Base-by-base conservation (phyloP, 2,888 invertebrate species). In the Frankliniella fusca region DNA sequence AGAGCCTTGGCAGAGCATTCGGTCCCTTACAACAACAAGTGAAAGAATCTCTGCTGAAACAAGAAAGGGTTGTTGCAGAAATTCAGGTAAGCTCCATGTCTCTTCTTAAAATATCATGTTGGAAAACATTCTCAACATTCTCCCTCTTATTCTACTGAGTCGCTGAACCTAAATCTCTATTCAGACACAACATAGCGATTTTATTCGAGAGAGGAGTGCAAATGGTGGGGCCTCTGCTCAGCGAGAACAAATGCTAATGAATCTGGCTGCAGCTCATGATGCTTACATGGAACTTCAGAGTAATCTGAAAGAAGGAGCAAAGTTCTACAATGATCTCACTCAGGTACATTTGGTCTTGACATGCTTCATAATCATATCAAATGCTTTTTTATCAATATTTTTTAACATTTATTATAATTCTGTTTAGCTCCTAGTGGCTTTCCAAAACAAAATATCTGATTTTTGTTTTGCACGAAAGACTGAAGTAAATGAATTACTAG, bases 381-480 rank as follows among this genome's bases (percentile, higher is more conserved):
- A 38, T 82, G 49, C 38, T 27, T 82, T 82, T 28, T 81, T 80
- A 80, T 79, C 54, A 18, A 38, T 5, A 82, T 49, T 82, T 82
- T 12, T 50, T 82, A n/a, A 83, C 9, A 27, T 9, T 27, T 27
- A 8, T 76, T 23, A 9, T 23, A 0, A 70, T 23, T 12, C 5
- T 23, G 27, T 87, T 81, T 91, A 97, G 91, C 89, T 99, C 86
- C 90, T 99, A 87, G 93, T 99, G 27, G 94, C 94, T 83, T 97
- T 98, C 90, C 99, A 99, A 91, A 97, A 95, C 89, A 99, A 99
- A 90, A 96, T 99, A 84, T 94, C 95, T 11, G 99, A 99, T 90
- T 99, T 95, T 89, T 97, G 97, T 88, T 99, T 99, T 90, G 99
- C 99, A 70, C 94, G 99, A 54, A 97, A 97, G 90, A 99, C 99